Conservation (phyloP, 2,113 vertebrate genomes). For the Canis aureus region DNA sequence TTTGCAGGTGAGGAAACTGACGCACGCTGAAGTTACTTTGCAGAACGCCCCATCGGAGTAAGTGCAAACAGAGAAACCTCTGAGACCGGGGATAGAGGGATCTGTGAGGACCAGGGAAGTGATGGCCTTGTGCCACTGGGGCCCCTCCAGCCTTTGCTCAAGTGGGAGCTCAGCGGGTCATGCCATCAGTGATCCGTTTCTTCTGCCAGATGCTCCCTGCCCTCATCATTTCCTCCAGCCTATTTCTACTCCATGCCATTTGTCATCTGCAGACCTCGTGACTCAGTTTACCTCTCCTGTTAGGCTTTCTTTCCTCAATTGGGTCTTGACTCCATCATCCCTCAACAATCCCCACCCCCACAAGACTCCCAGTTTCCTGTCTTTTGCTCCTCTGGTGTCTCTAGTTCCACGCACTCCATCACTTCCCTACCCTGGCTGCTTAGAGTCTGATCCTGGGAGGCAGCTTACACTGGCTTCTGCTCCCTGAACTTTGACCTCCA, state of each 20-base stretch:
- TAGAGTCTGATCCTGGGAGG: not conserved
- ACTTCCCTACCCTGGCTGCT: not conserved
- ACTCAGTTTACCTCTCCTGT: not conserved
- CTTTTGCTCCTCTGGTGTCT: not conserved
- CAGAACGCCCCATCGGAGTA: not conserved
- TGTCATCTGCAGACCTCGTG: not conserved
- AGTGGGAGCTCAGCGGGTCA: not conserved
- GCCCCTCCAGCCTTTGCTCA: not conserved
- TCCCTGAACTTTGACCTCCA: not conserved
- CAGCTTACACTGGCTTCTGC: not conserved
- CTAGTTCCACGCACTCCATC: not conserved
- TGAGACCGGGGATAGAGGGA: too few species aligned
- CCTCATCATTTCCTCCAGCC: not conserved
- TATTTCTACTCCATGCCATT: not conserved
- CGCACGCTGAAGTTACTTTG: not conserved
- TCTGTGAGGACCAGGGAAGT: not conserved
- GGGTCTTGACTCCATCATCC: not conserved
- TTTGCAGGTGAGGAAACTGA: not conserved
- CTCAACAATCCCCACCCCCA: not conserved
- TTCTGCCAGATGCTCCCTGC: not conserved
- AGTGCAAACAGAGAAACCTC: not conserved
- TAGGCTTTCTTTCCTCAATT: not conserved
- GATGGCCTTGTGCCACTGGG: not conserved
- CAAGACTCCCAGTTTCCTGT: not conserved
- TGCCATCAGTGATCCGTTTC: not conserved